Evolutionary conservation across 2,888 invertebrate species (phyloP).

Genomic region (Sarcophaga carnaria): DNA sequence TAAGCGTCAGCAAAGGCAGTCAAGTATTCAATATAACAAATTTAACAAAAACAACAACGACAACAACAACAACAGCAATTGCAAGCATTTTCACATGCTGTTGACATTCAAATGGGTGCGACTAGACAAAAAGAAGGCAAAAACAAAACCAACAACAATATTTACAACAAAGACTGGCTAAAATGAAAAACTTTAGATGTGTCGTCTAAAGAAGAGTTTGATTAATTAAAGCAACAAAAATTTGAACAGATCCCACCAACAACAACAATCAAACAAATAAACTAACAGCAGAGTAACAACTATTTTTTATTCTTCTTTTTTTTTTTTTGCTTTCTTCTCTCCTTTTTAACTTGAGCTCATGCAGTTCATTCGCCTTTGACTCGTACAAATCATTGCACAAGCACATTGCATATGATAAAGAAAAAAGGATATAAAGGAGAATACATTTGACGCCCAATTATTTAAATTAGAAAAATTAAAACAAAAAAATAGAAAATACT

Average conservation of each 20-base stretch:
- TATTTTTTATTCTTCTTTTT: not conserved
- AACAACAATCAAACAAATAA: constrained; percentile 33
- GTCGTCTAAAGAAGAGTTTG: constrained; percentile 40
- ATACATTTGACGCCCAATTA: constrained; percentile 11
- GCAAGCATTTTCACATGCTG: constrained; percentile 57
- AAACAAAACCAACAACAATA: not conserved
- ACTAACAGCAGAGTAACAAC: constrained; percentile 1
- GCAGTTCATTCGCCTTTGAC: constrained; percentile 67
- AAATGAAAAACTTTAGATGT: constrained; percentile 2
- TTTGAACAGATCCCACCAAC: not conserved
- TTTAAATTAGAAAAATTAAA: constrained; percentile 6
- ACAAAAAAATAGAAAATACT: not conserved
- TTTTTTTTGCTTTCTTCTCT: not conserved
- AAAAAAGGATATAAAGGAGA: constrained; percentile 12
- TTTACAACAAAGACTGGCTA: not conserved
- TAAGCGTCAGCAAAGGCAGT: constrained; percentile 72
- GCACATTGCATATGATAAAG: not conserved
- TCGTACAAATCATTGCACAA: constrained; percentile 57
- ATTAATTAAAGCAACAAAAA: constrained; percentile 52
- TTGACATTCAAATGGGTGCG: constrained; percentile 73
- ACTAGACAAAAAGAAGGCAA: constrained; percentile 67
- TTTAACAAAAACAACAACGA: constrained; percentile 31
- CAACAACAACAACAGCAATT: constrained; percentile 29
- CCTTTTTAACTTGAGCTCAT: not conserved
- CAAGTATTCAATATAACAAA: constrained; percentile 46